These are phyloP conservation scores for Speoplatyrhinus poulsoni DNA, from an alignment of 2,113 vertebrate species.

Conservation along the genomic window DNA sequence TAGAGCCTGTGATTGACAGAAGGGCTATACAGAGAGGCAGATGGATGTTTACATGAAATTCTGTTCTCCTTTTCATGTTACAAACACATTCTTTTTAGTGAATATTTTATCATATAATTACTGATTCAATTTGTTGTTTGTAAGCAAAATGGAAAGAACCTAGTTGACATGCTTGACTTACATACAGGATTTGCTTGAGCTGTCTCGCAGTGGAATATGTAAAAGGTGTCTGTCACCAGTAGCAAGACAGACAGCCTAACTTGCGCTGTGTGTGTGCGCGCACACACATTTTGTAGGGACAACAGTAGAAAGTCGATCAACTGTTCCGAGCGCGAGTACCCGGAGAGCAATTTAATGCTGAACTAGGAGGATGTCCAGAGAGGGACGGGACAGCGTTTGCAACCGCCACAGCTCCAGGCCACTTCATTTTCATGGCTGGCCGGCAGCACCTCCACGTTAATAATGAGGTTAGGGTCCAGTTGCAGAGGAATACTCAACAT, in stretches of 20 bases:
- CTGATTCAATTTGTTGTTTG: no score
- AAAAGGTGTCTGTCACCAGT: no score
- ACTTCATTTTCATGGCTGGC: slow-evolving; percentile 31
- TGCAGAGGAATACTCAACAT: slow-evolving; percentile 48
- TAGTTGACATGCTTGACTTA: no score
- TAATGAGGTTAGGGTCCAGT: slow-evolving; percentile 40
- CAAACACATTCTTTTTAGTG: no score
- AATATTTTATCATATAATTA: no score
- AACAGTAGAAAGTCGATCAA: slow-evolving; percentile 20
- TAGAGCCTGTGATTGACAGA: neutral
- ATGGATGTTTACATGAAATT: neutral
- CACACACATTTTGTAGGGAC: neutral
- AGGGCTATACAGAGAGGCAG: neutral
- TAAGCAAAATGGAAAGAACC: no score
- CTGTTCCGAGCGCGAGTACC: slow-evolving; percentile 7
- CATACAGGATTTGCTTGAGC: no score
- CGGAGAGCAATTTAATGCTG: slow-evolving; percentile 55
- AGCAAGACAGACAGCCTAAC: slow-evolving; percentile 23
- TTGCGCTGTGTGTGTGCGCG: neutral
- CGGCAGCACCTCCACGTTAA: slow-evolving; percentile 32
- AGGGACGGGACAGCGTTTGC: no score
- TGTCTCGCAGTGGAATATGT: no score
- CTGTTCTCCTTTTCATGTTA: no score
- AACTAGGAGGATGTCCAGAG: slow-evolving; percentile 37
- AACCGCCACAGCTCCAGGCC: neutral